Evolutionary conservation across 2,797 vertebrate species (phyloP).

Genomic region (Cirrhinus molitorella): DNA sequence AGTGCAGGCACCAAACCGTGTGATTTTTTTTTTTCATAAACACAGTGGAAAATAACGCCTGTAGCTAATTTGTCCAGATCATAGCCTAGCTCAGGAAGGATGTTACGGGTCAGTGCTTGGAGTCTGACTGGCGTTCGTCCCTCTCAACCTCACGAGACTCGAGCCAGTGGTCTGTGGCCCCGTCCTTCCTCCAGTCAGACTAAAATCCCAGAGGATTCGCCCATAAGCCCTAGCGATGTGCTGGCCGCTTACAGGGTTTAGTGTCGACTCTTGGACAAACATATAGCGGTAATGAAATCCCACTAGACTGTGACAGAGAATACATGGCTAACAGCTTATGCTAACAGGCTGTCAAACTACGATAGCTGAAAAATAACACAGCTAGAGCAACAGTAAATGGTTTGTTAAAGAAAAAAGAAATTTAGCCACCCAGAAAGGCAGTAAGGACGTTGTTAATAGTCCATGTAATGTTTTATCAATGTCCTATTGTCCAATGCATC

Average conservation of each 20-base stretch:
- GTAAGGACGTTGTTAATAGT: too few species aligned
- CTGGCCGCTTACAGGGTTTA: slow-evolving; percentile 34
- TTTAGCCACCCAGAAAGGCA: neutral
- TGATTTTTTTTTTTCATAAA: neutral
- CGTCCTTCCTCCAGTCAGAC: slow-evolving; percentile 40
- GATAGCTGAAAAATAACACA: slow-evolving; percentile 1
- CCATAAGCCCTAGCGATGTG: slow-evolving; percentile 53
- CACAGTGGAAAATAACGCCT: neutral
- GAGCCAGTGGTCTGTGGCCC: slow-evolving; percentile 19
- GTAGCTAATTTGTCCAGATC: slow-evolving; percentile 7
- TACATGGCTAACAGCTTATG: slow-evolving; percentile 38
- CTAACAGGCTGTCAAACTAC: slow-evolving; percentile 46
- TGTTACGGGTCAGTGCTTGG: slow-evolving; percentile 23
- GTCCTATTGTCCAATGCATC: too few species aligned
- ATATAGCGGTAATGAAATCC: slow-evolving; percentile 19
- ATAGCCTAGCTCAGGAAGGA: slow-evolving; percentile 43
- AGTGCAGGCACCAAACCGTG: slow-evolving; percentile 2
- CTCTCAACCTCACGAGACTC: slow-evolving; percentile 3
- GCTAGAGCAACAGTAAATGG: slow-evolving; percentile 5
- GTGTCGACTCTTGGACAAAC: slow-evolving; percentile 9
- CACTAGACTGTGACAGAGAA: slow-evolving; percentile 22
- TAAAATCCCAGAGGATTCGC: slow-evolving; percentile 55
- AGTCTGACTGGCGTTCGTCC: slow-evolving; percentile 7
- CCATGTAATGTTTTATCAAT: too few species aligned
- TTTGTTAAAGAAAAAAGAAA: neutral